Evolutionary conservation across 2,113 vertebrate species (phyloP), one percentile per base, ranked within the genome.

Genomic region (Gallinago undulata): DNA sequence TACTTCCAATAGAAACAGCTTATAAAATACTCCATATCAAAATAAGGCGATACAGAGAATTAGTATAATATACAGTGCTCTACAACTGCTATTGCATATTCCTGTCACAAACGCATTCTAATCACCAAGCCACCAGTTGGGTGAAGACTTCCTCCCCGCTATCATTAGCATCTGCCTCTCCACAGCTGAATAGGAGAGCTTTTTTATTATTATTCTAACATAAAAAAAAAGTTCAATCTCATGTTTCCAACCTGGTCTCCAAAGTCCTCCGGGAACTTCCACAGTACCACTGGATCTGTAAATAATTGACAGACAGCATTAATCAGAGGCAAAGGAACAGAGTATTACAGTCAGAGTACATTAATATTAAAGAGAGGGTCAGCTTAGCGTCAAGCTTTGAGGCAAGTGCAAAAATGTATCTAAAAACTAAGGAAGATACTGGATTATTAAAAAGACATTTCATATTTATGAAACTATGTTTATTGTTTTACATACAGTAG

Each of bases 191-290:
- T 50, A 97, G 93, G 41, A 91, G 70, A 92, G 95, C 87, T 83
- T 96, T 97, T 85, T 93, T 77, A 96, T 96, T 81, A 95, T 84
- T 84, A 97, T 89, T 97, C 85, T 77, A 97, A 96, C 84, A 98
- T 94, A 70, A 96, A 97, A 97, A 97, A 97, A 98, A 98, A 98
- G 97, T 97, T 98, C 97, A 97, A 94, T 97, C 97, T 98, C 98
- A 97, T 98, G 98, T 98, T 98, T 98, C 99, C 98, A 99, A 99
- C 99, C 99, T 99, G 99, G 98, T 99, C 99, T 98, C 98, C 98
- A 98, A 99, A 99, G 98, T 99, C 99, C 98, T 99, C 99, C 93
- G 99, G 99, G 98, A 99, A 99, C 98, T 99, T 99, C 99, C 99
- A 99, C 98, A 99, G 98, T 98, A 99, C 98, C 98, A 98, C 98